A percentile compares a stretch with the other conserved stretches of the same genome.
These are phyloP conservation scores for Phaethon lepturus DNA, from an alignment of 2,113 vertebrate genomes.

Conservation along the genomic window DNA sequence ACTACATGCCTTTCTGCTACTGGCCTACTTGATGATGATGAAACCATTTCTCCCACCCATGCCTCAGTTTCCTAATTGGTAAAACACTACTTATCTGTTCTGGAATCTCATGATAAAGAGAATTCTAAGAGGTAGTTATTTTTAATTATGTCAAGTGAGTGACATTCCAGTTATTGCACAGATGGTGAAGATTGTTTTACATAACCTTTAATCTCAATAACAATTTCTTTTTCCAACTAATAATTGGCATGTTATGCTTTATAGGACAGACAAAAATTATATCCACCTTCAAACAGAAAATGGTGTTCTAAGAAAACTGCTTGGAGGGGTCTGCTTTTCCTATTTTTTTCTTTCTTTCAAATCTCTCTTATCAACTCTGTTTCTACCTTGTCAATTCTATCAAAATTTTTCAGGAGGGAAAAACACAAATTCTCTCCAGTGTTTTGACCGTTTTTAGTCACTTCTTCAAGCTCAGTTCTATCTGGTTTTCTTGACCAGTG, in stretches of 20 bases:
- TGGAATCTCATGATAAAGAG: background rate
- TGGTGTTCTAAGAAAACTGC: background rate
- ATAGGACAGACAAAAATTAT: background rate
- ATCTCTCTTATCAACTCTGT: background rate
- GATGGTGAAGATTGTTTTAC: background rate
- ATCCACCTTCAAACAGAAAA: background rate
- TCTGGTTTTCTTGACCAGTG: background rate
- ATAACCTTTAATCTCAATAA: background rate
- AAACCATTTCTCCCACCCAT: background rate
- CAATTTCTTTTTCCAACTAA: background rate
- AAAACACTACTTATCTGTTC: background rate
- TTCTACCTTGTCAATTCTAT: background rate
- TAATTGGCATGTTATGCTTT: background rate
- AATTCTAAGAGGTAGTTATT: background rate
- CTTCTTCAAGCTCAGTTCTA: background rate
- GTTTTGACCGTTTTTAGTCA: background rate
- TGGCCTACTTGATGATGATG: background rate
- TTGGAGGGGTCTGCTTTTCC: background rate
- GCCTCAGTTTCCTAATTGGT: background rate
- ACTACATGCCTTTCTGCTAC: background rate
- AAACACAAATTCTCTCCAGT: background rate
- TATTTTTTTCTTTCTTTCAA: background rate
- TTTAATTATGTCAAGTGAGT: background rate
- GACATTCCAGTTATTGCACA: background rate
- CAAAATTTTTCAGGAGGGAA: background rate